These are phyloP conservation scores for Diadegma fenestrale DNA, from an alignment of 2,888 invertebrate genomes.

Conservation along the genomic window DNA sequence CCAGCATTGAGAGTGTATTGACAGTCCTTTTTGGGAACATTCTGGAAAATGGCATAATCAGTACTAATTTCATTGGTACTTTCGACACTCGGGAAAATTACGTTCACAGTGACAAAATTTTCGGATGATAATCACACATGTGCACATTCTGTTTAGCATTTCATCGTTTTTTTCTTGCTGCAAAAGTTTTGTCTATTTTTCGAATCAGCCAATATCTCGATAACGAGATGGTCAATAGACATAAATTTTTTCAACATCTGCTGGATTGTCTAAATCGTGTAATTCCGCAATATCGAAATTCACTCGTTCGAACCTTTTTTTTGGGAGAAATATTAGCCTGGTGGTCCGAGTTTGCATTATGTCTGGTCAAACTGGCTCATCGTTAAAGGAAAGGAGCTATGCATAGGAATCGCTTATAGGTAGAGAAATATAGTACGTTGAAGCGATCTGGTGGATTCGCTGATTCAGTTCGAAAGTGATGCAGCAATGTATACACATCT, in stretches of 20 bases:
- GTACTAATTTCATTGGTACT: no score
- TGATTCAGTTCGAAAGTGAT: slow-evolving; percentile 29
- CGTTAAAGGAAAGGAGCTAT: not conserved
- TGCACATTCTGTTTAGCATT: no score
- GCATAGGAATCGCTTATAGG: not conserved
- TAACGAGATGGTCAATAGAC: no score
- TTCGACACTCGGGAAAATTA: no score
- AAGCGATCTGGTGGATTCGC: slow-evolving; percentile 17
- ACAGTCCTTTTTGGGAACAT: not conserved
- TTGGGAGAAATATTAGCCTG: not conserved
- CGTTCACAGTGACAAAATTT: no score
- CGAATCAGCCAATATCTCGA: no score
- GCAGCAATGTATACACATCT: not conserved
- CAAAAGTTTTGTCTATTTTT: no score
- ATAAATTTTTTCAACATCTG: not conserved
- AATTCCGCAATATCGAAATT: not conserved
- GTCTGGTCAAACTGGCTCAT: not conserved
- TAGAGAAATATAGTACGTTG: not conserved
- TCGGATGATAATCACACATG: no score
- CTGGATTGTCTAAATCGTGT: not conserved
- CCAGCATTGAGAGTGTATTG: not conserved
- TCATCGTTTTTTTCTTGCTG: no score
- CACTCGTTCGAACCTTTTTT: not conserved
- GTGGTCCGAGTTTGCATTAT: not conserved
- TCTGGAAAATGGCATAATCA: no score